Percentiles rank a stretch among this genome's conserved stretches.
Evolutionary conservation across 2,797 vertebrate species (phyloP).

Genomic region (Limosa lapponica): DNA sequence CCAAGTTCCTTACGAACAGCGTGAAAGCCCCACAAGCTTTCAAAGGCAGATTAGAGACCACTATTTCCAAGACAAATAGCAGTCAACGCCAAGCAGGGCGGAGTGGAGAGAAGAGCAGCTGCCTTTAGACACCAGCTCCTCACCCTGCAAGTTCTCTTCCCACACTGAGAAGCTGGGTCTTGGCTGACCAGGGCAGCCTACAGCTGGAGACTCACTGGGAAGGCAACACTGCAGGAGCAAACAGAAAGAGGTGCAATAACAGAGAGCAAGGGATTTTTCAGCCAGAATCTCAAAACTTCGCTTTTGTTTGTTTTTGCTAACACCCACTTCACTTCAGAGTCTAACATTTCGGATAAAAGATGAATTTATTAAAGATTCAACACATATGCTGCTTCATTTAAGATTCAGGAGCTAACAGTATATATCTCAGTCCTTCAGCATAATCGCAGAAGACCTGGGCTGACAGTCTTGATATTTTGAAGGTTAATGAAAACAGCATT

Average conservation of each 20-base stretch:
- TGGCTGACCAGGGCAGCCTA: neutral
- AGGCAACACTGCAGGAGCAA: neutral
- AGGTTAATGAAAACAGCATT: slow-evolving; percentile 66
- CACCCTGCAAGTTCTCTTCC: neutral
- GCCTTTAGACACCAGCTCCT: neutral
- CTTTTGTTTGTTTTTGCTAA: slow-evolving; percentile 65
- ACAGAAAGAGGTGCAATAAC: neutral
- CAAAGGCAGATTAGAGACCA: neutral
- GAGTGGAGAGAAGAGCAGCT: neutral
- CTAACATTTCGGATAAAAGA: slow-evolving; percentile 56
- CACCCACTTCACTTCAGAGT: slow-evolving; percentile 40
- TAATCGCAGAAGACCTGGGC: slow-evolving; percentile 22
- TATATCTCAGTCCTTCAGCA: slow-evolving; percentile 46
- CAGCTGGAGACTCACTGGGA: neutral
- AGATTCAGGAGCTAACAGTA: slow-evolving; percentile 59
- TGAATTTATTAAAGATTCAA: slow-evolving; percentile 56
- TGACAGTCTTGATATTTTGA: slow-evolving; percentile 59
- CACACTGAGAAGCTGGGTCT: neutral
- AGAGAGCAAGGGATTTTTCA: slow-evolving; percentile 11
- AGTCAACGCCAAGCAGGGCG: neutral
- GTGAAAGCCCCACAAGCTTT: neutral
- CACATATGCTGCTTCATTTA: slow-evolving; percentile 59
- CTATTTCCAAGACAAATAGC: neutral
- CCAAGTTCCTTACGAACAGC: neutral
- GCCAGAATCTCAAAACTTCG: neutral